A percentile compares a stretch with the other conserved stretches of the same genome.
Conservation (phyloP, 1,140 invertebrate genomes). For the Drosophila equinoxialis region DNA sequence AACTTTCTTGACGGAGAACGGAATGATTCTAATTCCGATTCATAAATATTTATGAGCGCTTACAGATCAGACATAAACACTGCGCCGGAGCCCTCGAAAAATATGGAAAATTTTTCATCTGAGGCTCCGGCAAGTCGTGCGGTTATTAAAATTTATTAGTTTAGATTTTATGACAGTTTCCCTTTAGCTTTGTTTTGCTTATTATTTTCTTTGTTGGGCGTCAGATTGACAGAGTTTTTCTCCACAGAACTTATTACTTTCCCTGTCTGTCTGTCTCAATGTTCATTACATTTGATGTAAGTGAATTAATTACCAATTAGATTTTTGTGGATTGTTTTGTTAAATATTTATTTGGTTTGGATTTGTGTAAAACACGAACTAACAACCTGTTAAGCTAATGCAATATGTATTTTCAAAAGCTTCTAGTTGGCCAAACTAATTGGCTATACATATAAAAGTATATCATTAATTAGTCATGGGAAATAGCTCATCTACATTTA, state of each 20-base stretch:
- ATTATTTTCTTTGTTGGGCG: too few relatives aligned
- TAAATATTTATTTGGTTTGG: not conserved
- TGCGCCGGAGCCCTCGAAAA: not conserved
- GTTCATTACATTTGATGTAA: not conserved
- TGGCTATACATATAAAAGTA: not conserved
- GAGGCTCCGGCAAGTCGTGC: conserved; percentile 15
- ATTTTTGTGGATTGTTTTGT: not conserved
- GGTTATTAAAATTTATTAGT: conserved; percentile 23
- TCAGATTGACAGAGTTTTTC: conserved; percentile 8
- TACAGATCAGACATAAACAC: conserved; percentile 8
- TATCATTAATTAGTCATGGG: not conserved
- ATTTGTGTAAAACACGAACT: not conserved
- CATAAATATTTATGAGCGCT: conserved; percentile 19
- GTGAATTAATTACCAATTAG: not conserved
- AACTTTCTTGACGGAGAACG: not conserved
- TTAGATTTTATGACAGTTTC: conserved; percentile 15
- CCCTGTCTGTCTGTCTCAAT: not conserved
- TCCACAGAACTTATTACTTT: not conserved
- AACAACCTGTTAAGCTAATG: not conserved
- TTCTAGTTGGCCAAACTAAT: not conserved
- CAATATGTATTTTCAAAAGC: not conserved
- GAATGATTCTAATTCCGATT: conserved; percentile 21
- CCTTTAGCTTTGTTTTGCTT: too few relatives aligned
- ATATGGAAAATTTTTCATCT: conserved; percentile 4
- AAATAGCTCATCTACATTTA: not conserved